Percentiles rank a stretch among this genome's conserved stretches.
These are phyloP conservation scores for Tautogolabrus adspersus DNA, from an alignment of 2,113 vertebrate species.

Conservation along the genomic window DNA sequence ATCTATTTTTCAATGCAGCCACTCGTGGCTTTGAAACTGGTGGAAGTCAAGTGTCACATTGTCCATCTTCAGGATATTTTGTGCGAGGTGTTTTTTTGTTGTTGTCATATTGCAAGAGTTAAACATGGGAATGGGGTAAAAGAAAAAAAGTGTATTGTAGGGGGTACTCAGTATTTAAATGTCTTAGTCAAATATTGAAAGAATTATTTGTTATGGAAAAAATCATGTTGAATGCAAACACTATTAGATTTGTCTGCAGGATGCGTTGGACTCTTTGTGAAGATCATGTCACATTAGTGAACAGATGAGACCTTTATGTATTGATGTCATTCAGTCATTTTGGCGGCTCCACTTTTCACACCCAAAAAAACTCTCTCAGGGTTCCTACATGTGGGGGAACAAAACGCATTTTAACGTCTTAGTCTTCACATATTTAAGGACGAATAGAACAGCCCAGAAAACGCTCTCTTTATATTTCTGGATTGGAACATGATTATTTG, in stretches of 20 bases:
- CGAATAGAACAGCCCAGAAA: neutral
- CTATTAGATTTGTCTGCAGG: constrained; percentile 64
- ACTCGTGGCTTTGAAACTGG: constrained; percentile 47
- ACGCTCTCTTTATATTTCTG: constrained; percentile 2
- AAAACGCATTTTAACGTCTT: constrained; percentile 24
- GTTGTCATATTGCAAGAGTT: constrained; percentile 43
- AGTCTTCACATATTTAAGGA: constrained; percentile 1
- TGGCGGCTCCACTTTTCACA: constrained; percentile 53
- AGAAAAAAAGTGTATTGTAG: constrained; percentile 58
- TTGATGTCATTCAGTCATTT: constrained; percentile 45
- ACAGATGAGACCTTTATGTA: constrained; percentile 55
- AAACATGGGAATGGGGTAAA: constrained; percentile 26
- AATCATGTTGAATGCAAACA: constrained; percentile 67
- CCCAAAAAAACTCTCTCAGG: constrained; percentile 65
- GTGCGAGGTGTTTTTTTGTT: constrained; percentile 45
- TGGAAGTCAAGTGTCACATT: constrained; percentile 38
- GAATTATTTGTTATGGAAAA: constrained; percentile 79
- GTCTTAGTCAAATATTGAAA: constrained; percentile 78
- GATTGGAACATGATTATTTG: neutral
- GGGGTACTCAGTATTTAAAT: constrained; percentile 82
- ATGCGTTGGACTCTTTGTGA: constrained; percentile 70
- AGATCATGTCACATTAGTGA: constrained; percentile 71
- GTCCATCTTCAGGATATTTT: constrained; percentile 66
- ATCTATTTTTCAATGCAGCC: constrained; percentile 80
- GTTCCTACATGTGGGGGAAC: constrained; percentile 67